Conservation (phyloP, 2,888 invertebrate species). For the Monopis laevigella region DNA sequence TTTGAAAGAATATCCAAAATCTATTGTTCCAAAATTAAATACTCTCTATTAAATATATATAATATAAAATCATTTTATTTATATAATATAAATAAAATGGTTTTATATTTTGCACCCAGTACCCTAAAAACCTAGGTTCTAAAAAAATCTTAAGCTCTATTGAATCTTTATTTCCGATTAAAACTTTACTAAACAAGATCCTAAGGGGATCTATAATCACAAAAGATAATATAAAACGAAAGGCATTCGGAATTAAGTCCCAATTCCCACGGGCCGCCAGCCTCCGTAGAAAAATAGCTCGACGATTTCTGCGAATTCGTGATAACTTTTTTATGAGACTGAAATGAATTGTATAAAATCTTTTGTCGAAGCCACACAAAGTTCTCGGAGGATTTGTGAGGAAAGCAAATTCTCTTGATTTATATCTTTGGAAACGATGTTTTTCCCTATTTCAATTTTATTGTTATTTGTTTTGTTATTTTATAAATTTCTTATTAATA, state of each 20-base stretch:
- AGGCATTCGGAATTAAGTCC: constrained; percentile 35
- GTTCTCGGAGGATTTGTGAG: constrained; percentile 20
- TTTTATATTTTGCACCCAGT: too few species aligned
- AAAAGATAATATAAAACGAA: constrained; percentile 25
- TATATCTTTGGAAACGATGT: constrained; percentile 42
- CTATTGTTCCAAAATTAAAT: too few species aligned
- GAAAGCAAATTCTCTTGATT: constrained; percentile 25
- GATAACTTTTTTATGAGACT: constrained; percentile 60
- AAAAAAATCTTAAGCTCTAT: too few species aligned
- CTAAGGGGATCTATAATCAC: too few species aligned
- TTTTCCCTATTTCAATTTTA: constrained; percentile 14
- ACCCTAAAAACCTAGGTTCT: too few species aligned
- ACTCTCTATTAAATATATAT: too few species aligned
- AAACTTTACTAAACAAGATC: too few species aligned
- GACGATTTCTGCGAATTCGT: constrained; percentile 54
- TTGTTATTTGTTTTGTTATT: constrained; percentile 6
- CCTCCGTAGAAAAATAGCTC: constrained; percentile 51
- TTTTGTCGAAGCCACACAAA: constrained; percentile 55
- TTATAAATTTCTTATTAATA: too few species aligned
- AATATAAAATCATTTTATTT: too few species aligned
- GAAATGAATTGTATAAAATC: constrained; percentile 61
- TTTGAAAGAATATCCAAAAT: too few species aligned
- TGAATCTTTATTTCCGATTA: too few species aligned
- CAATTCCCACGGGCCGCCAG: constrained; percentile 40
- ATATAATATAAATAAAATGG: too few species aligned